phyloP scores from a whole-genome alignment of 2,888 invertebrate species.

The Rhorus exstirpatorius region DNA sequence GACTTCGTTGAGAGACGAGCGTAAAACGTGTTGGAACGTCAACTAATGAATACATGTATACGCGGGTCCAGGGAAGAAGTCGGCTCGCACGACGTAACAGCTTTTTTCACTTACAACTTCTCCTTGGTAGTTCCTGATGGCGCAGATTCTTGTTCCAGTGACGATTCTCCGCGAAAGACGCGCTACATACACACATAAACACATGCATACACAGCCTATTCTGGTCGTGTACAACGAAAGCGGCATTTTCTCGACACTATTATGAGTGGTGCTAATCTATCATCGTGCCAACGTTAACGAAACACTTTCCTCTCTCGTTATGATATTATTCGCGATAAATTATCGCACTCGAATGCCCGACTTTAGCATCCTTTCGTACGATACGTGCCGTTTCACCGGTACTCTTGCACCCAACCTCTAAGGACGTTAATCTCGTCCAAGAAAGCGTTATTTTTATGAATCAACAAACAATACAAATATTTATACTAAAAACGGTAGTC shows the following conservation, averaged over 20 bases:
- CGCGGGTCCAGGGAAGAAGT: slow-evolving; percentile 17
- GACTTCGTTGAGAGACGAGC: slow-evolving; percentile 58
- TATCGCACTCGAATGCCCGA: slow-evolving; percentile 23
- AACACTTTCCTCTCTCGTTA: slow-evolving; percentile 39
- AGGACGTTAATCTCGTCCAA: not conserved
- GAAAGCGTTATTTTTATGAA: slow-evolving; percentile 29
- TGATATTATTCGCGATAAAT: slow-evolving; percentile 46
- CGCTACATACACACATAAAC: slow-evolving; percentile 16
- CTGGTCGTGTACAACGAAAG: not conserved
- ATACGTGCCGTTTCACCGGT: slow-evolving; percentile 17
- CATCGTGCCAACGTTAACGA: slow-evolving; percentile 39
- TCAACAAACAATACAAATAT: not conserved
- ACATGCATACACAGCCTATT: not conserved
- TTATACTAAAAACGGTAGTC: too few relatives aligned
- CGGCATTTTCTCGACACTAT: slow-evolving; percentile 9
- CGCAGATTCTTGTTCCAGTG: slow-evolving; percentile 28
- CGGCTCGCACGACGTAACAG: slow-evolving; percentile 63
- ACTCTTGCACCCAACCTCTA: not conserved
- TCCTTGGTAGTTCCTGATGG: slow-evolving; percentile 49
- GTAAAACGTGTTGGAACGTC: slow-evolving; percentile 65
- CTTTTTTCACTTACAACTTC: slow-evolving; percentile 57
- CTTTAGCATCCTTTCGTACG: not conserved
- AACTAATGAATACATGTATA: not conserved
- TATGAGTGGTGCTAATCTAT: not conserved
- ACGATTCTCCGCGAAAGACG: slow-evolving; percentile 42